Conservation (phyloP, 2,797 vertebrate genomes). For the Avahi laniger region DNA sequence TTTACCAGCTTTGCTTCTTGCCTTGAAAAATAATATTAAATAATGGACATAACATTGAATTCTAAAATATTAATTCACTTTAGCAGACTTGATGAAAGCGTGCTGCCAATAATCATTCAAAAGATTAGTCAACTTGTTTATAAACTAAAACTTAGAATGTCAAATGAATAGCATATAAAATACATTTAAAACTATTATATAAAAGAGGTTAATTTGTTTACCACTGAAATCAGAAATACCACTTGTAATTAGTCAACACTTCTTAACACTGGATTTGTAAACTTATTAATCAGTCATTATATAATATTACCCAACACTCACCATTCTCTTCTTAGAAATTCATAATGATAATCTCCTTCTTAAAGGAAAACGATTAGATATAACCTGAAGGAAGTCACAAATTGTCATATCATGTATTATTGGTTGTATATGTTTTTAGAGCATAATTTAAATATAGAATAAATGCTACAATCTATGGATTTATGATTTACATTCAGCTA, state of each 20-base stretch:
- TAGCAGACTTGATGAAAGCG: not conserved
- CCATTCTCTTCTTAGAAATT: not conserved
- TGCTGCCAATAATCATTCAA: not conserved
- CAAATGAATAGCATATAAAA: not conserved
- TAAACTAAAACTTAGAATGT: not conserved
- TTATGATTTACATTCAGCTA: not conserved
- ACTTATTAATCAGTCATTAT: not conserved
- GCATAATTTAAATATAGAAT: not conserved
- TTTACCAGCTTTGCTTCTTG: not conserved
- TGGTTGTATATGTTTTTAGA: not conserved
- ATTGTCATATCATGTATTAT: not conserved
- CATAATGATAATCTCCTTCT: not conserved
- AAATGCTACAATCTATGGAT: not conserved
- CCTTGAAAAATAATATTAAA: constrained; percentile 38
- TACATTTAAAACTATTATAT: not conserved
- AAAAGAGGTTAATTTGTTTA: not conserved
- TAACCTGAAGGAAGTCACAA: not conserved
- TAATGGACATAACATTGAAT: not conserved
- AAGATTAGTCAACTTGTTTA: not conserved
- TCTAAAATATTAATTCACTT: constrained; percentile 17
- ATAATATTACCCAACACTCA: not conserved
- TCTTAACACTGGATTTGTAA: not conserved
- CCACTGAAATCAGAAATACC: not conserved
- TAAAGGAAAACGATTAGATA: not conserved
- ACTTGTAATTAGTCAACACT: not conserved